Evolutionary conservation across 2,888 invertebrate genomes (phyloP), one percentile per base, ranked within the genome.

Genomic region (Epicampocera succincta): DNA sequence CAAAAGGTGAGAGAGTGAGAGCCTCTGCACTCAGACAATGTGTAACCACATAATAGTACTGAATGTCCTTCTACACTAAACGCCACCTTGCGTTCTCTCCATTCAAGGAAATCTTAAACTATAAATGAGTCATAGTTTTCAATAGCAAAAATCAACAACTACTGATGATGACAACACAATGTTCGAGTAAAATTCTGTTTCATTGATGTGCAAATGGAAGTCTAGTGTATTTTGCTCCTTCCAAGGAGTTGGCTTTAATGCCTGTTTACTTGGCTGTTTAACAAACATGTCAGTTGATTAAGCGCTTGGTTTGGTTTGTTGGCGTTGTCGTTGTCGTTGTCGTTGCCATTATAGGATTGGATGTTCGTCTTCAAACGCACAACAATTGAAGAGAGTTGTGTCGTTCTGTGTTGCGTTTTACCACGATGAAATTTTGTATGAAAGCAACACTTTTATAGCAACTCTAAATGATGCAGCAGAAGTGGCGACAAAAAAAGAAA

Each of bases 101-200:
- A 2, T 12, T 33, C 13, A 54, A 63, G 21, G 1, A 73, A 72
- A 78, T 29, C 44, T 52, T 72, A 71, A 82, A 78, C 77, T 78
- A 42, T 71, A 54, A 71, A 74, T 82, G 82, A 82, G 74, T 82
- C 82, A 82, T 78, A 75, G 74, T 58, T 75, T 78, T 54, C 71
- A 71, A 54, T 56, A 75, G 69, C 78, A 82, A 75, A 82, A 78
- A 82, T 82, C 74, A 78, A 72, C 74, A 54, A 46, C 33, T 17
- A 63, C 33, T 17, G 54, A 76, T 54, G 60, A 71, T 71, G 78
- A 74, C 78, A 78, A 71, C 66, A 63, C 50, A 46, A 54, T 17
- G 63, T 63, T 63, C 8, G 38, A 46, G 17, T 46, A 48, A 40
- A 58, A 38, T 54, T 12, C 13, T 21, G 29, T 58, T 66, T 76